A percentile compares a stretch with the other conserved stretches of the same genome.
phyloP scores from a whole-genome alignment of 2,113 vertebrate species.

The Fulica atra region DNA sequence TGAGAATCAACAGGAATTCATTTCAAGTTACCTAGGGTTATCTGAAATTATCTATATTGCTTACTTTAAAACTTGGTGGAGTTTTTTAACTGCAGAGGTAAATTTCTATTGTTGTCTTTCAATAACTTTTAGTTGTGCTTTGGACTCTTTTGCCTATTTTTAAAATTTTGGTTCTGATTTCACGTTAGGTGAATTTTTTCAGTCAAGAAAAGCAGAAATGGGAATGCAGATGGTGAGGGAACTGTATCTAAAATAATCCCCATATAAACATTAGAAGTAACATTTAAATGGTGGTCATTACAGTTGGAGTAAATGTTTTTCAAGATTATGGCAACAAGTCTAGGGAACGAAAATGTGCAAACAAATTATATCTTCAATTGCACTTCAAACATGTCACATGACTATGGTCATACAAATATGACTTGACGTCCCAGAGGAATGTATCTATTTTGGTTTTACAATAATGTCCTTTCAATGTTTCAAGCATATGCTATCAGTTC shows the following conservation, averaged over 20 bases:
- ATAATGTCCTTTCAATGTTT: background rate
- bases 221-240: accelerated
- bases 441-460: background rate
- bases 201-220: background rate
- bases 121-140: background rate
- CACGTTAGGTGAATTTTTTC: background rate
- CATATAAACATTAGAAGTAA: background rate
- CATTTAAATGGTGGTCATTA: background rate
- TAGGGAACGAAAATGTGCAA: background rate
- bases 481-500: background rate
- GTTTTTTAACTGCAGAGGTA: accelerated
- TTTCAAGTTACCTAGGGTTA: background rate
- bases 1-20: background rate
- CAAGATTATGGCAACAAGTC: background rate
- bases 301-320: background rate
- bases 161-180: background rate
- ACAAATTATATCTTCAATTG: background rate
- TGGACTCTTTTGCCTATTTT: background rate
- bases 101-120: background rate
- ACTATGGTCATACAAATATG: background rate
- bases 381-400: background rate
- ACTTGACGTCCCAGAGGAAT: background rate
- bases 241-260: background rate
- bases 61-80: background rate
- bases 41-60: background rate